Evolutionary conservation across 2,797 vertebrate species (phyloP).

Genomic region (Chiloscyllium punctatum): DNA sequence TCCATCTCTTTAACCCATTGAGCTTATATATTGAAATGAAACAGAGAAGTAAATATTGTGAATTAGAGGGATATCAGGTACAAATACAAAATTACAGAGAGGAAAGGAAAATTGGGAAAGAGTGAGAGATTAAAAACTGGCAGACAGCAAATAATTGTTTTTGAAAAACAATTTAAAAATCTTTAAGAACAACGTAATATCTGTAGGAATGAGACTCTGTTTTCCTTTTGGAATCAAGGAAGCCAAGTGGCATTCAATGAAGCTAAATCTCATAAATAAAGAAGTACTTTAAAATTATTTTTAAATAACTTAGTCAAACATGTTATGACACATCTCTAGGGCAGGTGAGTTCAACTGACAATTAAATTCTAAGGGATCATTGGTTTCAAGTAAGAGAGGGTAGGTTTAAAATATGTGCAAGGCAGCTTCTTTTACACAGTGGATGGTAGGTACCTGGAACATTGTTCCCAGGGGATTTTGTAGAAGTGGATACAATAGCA

Average conservation of each 20-base stretch:
- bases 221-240: background rate
- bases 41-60: background rate
- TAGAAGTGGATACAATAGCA: too few species aligned
- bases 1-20: background rate
- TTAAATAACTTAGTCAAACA: too few species aligned
- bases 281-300: background rate
- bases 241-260: too few species aligned
- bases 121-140: background rate
- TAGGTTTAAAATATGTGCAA: too few species aligned
- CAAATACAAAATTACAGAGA: background rate
- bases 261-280: background rate
- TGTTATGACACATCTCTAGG: too few species aligned
- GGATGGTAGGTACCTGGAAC: too few species aligned
- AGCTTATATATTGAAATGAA: background rate
- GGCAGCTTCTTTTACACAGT: too few species aligned
- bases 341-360: background rate
- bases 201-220: background rate
- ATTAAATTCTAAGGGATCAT: background rate
- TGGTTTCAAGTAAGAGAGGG: too few species aligned
- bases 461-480: too few species aligned
- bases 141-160: background rate
- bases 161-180: background rate
- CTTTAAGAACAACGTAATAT: background rate
- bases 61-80: background rate
- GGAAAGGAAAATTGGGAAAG: background rate